Base-by-base conservation (phyloP, 2,888 invertebrate genomes). In the Campopleginae sp. region DNA sequence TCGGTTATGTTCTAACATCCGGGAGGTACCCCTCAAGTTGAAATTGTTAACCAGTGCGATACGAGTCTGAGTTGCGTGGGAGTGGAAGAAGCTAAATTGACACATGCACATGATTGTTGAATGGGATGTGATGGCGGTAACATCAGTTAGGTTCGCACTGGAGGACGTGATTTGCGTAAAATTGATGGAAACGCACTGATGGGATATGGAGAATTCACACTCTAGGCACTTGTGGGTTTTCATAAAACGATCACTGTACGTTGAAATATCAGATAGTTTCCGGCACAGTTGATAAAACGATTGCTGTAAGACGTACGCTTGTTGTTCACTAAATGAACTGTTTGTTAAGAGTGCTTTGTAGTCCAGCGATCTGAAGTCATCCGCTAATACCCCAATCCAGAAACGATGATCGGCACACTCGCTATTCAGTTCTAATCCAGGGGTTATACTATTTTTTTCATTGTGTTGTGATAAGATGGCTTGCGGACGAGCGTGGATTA, bases 121-220 rank as follows among this genome's bases (percentile, higher is more conserved):
- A 12, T 61, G 23, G 27, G 61, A 23, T 23, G 61, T 61, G 12
- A 61, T 61, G 1, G 10, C 14, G 12, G 27, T 31, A 3, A 23
- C 31, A 14, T 23, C 61, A 23, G 61, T 61, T 5, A 61, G 23
- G 14, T 61, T 31, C 0, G 17, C 12, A 4, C 27, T 31, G 14
- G 61, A 61, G 3, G 61, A 10, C 1, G 23, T 23, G 31, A 23
- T 23, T 31, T 61, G 61, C 27, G 31, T 14, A 17, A 27, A 61
- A 23, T 61, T 23, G n/a, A 61, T 31, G 2, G 61, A 61, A 19
- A 61, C 31, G 61, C 61, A 61, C 31, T 61, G 61, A 23, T 61
- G 61, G 14, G 61, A 61, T 61, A 61, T 61, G 10, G 61, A 61
- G 61, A 61, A 61, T 61, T 61, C 61, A 23, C 61, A 61, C 12